Evolutionary conservation across 2,888 invertebrate species (phyloP).

Genomic region (Stenurella melanura): DNA sequence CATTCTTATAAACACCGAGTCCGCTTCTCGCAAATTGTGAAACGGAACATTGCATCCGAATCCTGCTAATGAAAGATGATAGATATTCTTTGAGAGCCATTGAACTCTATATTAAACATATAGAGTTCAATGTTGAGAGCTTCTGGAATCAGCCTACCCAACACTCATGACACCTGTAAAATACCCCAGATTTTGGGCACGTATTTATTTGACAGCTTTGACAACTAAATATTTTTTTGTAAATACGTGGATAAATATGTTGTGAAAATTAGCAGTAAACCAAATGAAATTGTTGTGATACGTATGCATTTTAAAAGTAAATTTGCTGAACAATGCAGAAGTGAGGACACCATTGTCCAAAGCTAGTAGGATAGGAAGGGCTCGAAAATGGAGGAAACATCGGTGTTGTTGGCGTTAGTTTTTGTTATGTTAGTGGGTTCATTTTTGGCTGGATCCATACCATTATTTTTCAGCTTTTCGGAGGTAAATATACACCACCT

Average conservation of each 20-base stretch:
- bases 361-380: constrained; percentile 45
- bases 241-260: constrained; percentile 52
- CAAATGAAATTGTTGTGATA: constrained; percentile 54
- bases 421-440: constrained; percentile 97
- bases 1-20: too few relatives aligned
- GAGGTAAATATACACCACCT: constrained; percentile 82
- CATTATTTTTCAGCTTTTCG: constrained; percentile 93
- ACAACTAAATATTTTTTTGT: constrained; percentile 26
- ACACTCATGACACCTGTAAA: neutral
- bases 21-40: too few relatives aligned
- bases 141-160: neutral
- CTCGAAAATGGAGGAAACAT: constrained; percentile 86
- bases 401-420: constrained; percentile 87
- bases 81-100: too few relatives aligned
- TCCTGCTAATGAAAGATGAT: too few relatives aligned
- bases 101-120: too few relatives aligned
- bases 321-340: constrained; percentile 46
- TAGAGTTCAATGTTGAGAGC: neutral
- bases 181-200: neutral
- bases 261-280: constrained; percentile 9
- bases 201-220: constrained; percentile 12
- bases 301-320: constrained; percentile 62
- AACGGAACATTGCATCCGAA: too few relatives aligned
- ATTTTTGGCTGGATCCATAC: constrained; percentile 95
- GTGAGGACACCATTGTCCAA: constrained; percentile 47